Evolutionary conservation across 2,888 invertebrate genomes (phyloP), one percentile per base, ranked within the genome.

Genomic region (Noctuana brunneofusca): DNA sequence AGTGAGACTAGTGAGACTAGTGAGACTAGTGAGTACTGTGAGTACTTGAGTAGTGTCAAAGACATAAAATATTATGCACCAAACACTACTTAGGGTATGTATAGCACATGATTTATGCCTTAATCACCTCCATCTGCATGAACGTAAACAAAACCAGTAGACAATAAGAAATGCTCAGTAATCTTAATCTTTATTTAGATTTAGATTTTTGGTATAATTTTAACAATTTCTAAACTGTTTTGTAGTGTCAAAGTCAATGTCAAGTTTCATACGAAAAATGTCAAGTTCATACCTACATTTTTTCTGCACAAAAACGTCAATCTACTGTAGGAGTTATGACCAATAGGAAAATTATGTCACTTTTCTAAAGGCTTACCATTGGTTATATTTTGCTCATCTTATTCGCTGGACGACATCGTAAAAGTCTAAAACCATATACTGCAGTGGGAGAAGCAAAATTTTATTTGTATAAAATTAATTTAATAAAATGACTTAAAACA

Each of bases 241-340:
- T 12, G 1, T 20, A 43, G 18, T 62, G 46, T 58, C 32, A 46
- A 30, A 48, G 58, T 58, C 63, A 56, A 41, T 43, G 48, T 49
- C 54, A 38, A 49, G 16, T 49, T 63, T n/a, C n/a, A n/a, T n/a
- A n/a, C n/a, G n/a, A n/a, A n/a, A n/a, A n/a, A n/a, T n/a, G n/a
- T n/a, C n/a, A n/a, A n/a, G n/a, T n/a, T n/a, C n/a, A n/a, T n/a
- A n/a, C 12, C 3, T 41, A 27, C 5, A 16, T 30, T 55, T 59
- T 38, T 49, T 62, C 43, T 55, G 62, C 48, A 55, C n/a, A 38
- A 41, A 41, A 62, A 49, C 41, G n/a, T 58, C 58, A 18, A 48
- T 30, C 11, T 58, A 18, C 18, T 18, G 12, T 11, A 38, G 12
- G 16, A 38, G 22, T 38, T 20, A 27, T 22, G 8, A 18, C 41